Conservation (phyloP, 2,113 vertebrate species). For the Corythoichthys haematopterus region DNA sequence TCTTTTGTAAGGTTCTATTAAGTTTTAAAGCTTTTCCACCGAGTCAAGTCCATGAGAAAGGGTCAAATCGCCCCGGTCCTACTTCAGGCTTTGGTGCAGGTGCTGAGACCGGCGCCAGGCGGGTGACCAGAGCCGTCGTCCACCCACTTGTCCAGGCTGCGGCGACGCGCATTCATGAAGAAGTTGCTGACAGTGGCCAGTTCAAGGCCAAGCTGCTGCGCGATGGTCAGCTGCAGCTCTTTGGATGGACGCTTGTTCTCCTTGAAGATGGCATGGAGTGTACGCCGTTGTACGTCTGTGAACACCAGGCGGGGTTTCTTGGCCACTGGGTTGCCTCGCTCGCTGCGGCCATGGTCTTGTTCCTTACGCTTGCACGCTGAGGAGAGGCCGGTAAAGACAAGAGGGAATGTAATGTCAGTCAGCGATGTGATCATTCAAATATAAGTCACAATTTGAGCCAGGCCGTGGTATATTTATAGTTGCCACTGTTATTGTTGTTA, state of each 20-base stretch:
- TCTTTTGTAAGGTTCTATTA: conserved; percentile 76
- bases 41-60: conserved; percentile 73
- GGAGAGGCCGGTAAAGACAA: conserved; percentile 19
- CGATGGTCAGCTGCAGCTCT: conserved; percentile 98
- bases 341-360: conserved; percentile 87
- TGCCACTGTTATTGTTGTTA: too few species aligned
- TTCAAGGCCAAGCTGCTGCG: conserved; percentile 97
- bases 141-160: conserved; percentile 98
- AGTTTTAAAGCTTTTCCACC: conserved; percentile 87
- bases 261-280: conserved; percentile 99
- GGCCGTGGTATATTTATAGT: too few species aligned
- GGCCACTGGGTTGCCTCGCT: conserved; percentile 80
- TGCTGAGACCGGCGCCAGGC: conserved; percentile 84
- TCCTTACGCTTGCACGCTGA: conserved; percentile 98
- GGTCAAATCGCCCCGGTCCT: conserved; percentile 66
- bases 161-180: conserved; percentile 97
- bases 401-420: conserved; percentile 11
- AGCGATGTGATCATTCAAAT: not conserved
- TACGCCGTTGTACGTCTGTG: conserved; percentile 97
- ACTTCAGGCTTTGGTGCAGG: conserved; percentile 99
- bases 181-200: conserved; percentile 99
- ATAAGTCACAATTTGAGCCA: too few species aligned
- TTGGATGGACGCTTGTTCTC: conserved; percentile 99
- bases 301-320: conserved; percentile 98
- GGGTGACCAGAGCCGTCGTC: conserved; percentile 89